Conservation (phyloP, 1,140 invertebrate genomes). For the Notospermus geniculatus region DNA sequence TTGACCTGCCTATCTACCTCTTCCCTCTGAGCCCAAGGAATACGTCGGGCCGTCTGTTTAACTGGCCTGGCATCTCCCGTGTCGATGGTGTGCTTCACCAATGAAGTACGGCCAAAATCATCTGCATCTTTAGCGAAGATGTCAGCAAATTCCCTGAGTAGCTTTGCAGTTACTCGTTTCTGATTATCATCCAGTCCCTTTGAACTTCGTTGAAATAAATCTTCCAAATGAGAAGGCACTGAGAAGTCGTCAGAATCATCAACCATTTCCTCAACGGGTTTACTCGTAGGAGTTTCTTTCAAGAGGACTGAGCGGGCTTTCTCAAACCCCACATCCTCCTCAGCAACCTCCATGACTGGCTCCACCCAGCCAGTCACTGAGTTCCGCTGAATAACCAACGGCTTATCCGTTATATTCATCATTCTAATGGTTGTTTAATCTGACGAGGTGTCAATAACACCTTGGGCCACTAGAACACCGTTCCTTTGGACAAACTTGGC, state of each 20-base stretch:
- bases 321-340: no score
- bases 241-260: not conserved
- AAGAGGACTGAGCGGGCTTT: no score
- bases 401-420: no score
- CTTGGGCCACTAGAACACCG: no score
- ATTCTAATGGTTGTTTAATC: no score
- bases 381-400: no score
- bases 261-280: not conserved
- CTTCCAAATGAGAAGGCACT: no score
- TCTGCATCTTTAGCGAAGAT: slow-evolving; percentile 17
- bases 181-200: slow-evolving; percentile 1
- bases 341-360: no score
- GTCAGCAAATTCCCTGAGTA: slow-evolving; percentile 11
- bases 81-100: slow-evolving; percentile 18
- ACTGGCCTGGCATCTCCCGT: slow-evolving; percentile 19
- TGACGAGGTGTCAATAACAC: no score
- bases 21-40: slow-evolving; percentile 14
- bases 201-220: not conserved
- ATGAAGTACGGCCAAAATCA: slow-evolving; percentile 16
- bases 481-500: no score
- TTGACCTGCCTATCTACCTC: slow-evolving; percentile 12
- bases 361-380: no score
- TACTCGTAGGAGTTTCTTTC: no score
- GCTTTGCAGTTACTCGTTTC: not conserved
- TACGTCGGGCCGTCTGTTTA: slow-evolving; percentile 16